Base-by-base conservation (phyloP, 2,797 vertebrate species). In the Hydrophis major region DNA sequence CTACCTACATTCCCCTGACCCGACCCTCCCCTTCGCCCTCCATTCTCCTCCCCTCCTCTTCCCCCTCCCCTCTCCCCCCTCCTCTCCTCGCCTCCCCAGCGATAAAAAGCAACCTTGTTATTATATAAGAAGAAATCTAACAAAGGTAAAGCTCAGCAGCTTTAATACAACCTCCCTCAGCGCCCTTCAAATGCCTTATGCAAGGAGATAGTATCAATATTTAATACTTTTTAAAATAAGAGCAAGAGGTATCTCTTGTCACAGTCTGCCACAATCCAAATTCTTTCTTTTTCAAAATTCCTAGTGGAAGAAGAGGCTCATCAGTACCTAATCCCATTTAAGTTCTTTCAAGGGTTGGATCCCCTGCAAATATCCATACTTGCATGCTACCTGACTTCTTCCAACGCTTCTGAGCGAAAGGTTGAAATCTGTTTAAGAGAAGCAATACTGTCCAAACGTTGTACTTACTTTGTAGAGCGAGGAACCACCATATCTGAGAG, bases 401-500 rank as follows among this genome's bases (percentile, higher is more conserved):
- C 74, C 37, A 86, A 86, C 0, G 4, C 86, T 10, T 50, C 18
- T n/a, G 27, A 69, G 83, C 42, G 32, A 11, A 50, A 88, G 12
- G 4, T 11, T 59, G 12, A 47, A 94, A 94, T 28, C 32, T 3
- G 83, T 0, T 12, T 28, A 63, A 16, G 78, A 92, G 37, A 20
- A 6, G 69, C 63, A 91, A 93, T 93, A 25, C 27, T 32, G 57
- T 86, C 25, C 4, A 89, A 6, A 74, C 91, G 91, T 88, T 86
- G 95, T 86, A 98, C 98, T 98, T 96, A 99, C 99, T 99, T 99
- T 96, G 99, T 99, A 13, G 99, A 99, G 90, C 99, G 98, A 32
- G 99, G 99, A 89, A 99, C 99, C 93, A 99, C 99, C 98, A 99
- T 99, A 92, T 98, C 97, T 0, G 99, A 98, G 89, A 99, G 97